Conservation (phyloP, 2,888 invertebrate species). For the Eupithecia insigniata region DNA sequence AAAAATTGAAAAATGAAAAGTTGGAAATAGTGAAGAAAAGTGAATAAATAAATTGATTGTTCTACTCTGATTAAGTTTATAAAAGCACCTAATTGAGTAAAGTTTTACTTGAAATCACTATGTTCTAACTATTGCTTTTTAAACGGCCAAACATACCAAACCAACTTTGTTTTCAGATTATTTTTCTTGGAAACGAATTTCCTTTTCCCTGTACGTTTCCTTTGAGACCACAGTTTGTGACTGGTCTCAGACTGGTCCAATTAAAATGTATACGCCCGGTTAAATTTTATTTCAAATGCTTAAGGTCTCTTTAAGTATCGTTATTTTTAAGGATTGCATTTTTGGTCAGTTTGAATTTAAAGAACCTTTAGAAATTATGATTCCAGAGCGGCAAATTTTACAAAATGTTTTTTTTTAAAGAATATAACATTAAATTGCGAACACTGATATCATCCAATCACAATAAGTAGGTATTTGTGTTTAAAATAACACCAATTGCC, state of each 20-base stretch:
- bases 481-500: neutral
- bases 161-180: neutral
- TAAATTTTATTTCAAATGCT: conserved; percentile 1
- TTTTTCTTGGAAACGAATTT: neutral
- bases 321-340: neutral
- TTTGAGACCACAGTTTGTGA: neutral
- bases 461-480: neutral
- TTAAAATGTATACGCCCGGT: neutral
- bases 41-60: neutral
- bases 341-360: neutral
- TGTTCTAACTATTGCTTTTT: neutral
- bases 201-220: neutral
- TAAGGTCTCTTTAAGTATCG: neutral
- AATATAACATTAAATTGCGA: neutral
- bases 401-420: neutral
- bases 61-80: neutral
- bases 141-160: neutral
- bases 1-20: neutral
- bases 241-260: conserved; percentile 2
- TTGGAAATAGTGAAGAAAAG: neutral
- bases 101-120: neutral
- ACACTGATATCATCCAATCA: neutral
- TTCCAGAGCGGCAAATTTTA: neutral
- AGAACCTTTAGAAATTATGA: neutral
- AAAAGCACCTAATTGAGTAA: neutral